These are phyloP conservation scores for Temnothorax rugatulus DNA, from an alignment of 2,888 invertebrate genomes.

Conservation along the genomic window DNA sequence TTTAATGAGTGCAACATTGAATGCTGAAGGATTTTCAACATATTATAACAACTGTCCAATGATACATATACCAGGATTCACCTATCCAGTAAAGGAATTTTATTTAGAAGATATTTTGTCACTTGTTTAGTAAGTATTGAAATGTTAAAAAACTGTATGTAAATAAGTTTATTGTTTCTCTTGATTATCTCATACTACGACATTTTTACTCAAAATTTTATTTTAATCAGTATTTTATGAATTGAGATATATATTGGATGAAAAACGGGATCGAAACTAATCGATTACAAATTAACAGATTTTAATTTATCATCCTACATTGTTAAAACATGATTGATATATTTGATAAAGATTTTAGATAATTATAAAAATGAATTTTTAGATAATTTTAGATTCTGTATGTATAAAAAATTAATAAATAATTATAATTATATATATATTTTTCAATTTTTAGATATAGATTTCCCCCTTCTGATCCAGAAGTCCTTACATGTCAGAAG, in stretches of 20 bases:
- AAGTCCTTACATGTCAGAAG: slow-evolving; percentile 47
- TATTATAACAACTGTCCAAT: slow-evolving; percentile 92
- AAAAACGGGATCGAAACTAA: neutral
- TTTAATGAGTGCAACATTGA: slow-evolving; percentile 98
- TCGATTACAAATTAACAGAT: neutral
- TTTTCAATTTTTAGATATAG: slow-evolving; percentile 74
- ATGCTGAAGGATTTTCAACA: slow-evolving; percentile 92
- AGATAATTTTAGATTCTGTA: neutral
- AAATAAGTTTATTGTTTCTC: neutral
- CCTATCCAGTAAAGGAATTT: slow-evolving; percentile 93
- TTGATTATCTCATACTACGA: neutral
- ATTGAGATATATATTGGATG: neutral
- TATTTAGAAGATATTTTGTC: slow-evolving; percentile 93
- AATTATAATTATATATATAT: neutral
- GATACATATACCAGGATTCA: slow-evolving; percentile 94
- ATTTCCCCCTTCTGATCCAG: slow-evolving; percentile 75
- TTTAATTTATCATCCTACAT: neutral
- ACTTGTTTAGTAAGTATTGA: slow-evolving; percentile 78
- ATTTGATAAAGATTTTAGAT: neutral
- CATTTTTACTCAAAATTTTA: neutral
- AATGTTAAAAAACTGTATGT: neutral
- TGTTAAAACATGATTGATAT: no score
- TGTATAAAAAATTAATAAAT: neutral
- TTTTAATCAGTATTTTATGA: no score
- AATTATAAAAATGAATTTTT: neutral